These are phyloP conservation scores for Apodemia zela DNA, from an alignment of 2,888 invertebrate genomes.

Conservation along the genomic window DNA sequence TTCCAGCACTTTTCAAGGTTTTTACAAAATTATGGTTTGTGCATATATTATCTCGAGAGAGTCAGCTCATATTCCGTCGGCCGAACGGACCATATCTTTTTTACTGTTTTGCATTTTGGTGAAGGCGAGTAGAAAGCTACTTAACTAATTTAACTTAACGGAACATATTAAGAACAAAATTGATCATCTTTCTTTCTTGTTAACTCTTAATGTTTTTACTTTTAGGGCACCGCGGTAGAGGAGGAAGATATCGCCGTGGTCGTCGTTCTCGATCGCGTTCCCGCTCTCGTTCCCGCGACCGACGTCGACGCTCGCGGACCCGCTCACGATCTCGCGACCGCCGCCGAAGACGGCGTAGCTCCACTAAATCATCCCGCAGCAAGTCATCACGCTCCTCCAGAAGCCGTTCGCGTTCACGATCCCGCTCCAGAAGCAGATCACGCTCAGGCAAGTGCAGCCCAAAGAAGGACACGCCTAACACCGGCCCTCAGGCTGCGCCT, in stretches of 20 bases:
- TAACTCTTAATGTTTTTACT: neutral
- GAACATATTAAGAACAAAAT: too few species aligned
- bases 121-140: too few species aligned
- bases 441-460: conserved; percentile 80
- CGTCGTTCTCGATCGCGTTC: conserved; percentile 42
- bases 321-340: conserved; percentile 66
- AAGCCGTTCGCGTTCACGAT: conserved; percentile 60
- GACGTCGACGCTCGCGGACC: conserved; percentile 51
- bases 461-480: conserved; percentile 51
- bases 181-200: neutral
- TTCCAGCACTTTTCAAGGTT: too few species aligned
- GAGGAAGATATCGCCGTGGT: conserved; percentile 59
- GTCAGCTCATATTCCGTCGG: too few species aligned
- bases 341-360: conserved; percentile 67
- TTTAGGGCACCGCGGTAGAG: conserved; percentile 66
- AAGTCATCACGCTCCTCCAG: conserved; percentile 61
- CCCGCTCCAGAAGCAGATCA: conserved; percentile 69
- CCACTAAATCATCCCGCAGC: conserved; percentile 68
- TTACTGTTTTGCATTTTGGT: too few species aligned
- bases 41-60: too few species aligned
- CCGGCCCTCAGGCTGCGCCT: conserved; percentile 51
- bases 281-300: conserved; percentile 46
- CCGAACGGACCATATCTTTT: too few species aligned
- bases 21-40: too few species aligned
- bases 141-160: too few species aligned